phyloP scores from a whole-genome alignment of 2,113 vertebrate species.

The Muscicapa adusta region DNA sequence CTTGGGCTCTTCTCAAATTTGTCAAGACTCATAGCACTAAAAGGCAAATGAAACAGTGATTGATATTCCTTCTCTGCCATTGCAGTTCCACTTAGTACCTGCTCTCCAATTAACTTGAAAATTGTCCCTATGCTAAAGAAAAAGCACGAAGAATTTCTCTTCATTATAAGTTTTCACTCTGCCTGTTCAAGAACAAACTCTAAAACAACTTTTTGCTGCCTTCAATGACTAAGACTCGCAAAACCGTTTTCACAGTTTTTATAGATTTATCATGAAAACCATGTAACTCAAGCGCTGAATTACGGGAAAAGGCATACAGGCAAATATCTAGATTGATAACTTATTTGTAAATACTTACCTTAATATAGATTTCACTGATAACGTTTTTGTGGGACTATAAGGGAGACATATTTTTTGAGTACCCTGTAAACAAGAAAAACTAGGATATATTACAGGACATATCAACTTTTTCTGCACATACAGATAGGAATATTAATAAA shows the following conservation, averaged over 20 bases:
- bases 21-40: slow-evolving; percentile 97
- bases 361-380: slow-evolving; percentile 98
- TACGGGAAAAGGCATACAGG: neutral
- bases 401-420: slow-evolving; percentile 98
- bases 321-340: neutral
- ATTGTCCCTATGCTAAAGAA: neutral
- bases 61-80: neutral
- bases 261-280: neutral
- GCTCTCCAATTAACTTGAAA: neutral
- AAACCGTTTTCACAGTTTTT: neutral
- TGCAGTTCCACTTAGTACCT: neutral
- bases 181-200: neutral
- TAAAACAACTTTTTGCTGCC: neutral
- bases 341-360: slow-evolving; percentile 76
- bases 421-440: slow-evolving; percentile 76
- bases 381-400: slow-evolving; percentile 97
- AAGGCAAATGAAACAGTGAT: slow-evolving; percentile 32
- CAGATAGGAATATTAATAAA: neutral
- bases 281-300: neutral
- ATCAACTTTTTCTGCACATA: neutral
- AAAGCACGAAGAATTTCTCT: neutral
- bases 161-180: neutral
- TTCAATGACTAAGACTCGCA: neutral
- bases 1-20: slow-evolving; percentile 95
- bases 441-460: neutral